phyloP scores from a whole-genome alignment of 2,888 invertebrate species.

The Leptopilina syphax region DNA sequence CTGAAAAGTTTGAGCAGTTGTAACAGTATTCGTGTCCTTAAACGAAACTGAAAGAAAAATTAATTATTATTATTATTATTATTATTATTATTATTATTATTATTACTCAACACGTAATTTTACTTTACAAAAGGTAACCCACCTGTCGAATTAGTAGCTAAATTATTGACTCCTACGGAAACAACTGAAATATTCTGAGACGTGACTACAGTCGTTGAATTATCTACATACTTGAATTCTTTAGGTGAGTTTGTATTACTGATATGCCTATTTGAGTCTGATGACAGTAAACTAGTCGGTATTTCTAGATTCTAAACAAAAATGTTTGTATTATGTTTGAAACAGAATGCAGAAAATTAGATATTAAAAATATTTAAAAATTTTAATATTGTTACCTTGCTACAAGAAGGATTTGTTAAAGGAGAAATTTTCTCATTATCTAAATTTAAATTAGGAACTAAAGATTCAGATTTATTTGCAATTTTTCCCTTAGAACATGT shows the following conservation, averaged over 20 bases:
- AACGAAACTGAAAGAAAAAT: slow-evolving; percentile 1
- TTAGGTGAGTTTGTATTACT: slow-evolving; percentile 31
- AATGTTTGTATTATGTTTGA: slow-evolving; percentile 11
- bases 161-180: slow-evolving; percentile 38
- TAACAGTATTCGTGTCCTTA: slow-evolving; percentile 38
- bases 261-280: slow-evolving; percentile 35
- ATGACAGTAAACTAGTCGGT: slow-evolving; percentile 33
- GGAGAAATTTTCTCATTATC: slow-evolving; percentile 12
- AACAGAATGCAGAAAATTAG: no score
- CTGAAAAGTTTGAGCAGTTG: slow-evolving; percentile 45
- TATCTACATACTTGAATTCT: slow-evolving; percentile 29
- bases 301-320: slow-evolving; percentile 36
- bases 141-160: slow-evolving; percentile 45
- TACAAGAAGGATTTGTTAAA: slow-evolving; percentile 8
- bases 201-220: slow-evolving; percentile 17
- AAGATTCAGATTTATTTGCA: slow-evolving; percentile 3
- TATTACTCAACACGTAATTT: background rate
- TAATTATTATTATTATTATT: background rate
- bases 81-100: background rate
- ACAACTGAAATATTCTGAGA: slow-evolving; percentile 45
- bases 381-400: background rate
- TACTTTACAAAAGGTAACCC: background rate
- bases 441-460: slow-evolving; percentile 4
- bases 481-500: slow-evolving; percentile 6
- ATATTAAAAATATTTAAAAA: slow-evolving; percentile 10